These are phyloP conservation scores for Lampris megalopsis DNA, from an alignment of 2,113 vertebrate species.

Conservation along the genomic window DNA sequence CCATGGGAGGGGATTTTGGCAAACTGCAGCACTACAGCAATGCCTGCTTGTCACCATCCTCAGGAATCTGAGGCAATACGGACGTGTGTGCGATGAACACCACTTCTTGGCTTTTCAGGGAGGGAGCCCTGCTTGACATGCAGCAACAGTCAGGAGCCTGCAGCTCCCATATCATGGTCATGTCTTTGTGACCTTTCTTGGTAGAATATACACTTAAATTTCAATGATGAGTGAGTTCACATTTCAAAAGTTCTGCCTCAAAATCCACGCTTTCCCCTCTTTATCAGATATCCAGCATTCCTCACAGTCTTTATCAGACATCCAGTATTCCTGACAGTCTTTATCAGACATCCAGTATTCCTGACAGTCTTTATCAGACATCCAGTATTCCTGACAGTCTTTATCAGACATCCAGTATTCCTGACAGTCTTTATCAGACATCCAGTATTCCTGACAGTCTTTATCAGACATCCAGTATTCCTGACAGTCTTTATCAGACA, in stretches of 20 bases:
- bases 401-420: too few species aligned
- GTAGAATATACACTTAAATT: constrained; percentile 45
- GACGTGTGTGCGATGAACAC: constrained; percentile 12
- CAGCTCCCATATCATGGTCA: constrained; percentile 34
- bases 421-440: too few species aligned
- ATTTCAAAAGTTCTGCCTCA: constrained; percentile 26
- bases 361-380: too few species aligned
- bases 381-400: too few species aligned
- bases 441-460: too few species aligned
- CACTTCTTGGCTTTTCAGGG: constrained; percentile 31
- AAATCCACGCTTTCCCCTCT: constrained; percentile 7
- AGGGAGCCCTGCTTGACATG: constrained; percentile 45
- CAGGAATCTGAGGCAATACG: constrained; percentile 26
- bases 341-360: too few species aligned
- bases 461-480: too few species aligned
- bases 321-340: too few species aligned
- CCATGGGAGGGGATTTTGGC: neutral
- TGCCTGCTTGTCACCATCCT: constrained; percentile 16
- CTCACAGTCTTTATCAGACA: neutral
- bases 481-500: too few species aligned
- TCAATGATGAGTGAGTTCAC: constrained; percentile 42
- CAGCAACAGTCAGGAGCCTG: constrained; percentile 25
- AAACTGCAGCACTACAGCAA: constrained; percentile 28
- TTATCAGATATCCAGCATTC: too few species aligned
- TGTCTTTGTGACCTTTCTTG: constrained; percentile 51